Evolutionary conservation across 2,113 vertebrate genomes (phyloP).

Genomic region (Bubo bubo): DNA sequence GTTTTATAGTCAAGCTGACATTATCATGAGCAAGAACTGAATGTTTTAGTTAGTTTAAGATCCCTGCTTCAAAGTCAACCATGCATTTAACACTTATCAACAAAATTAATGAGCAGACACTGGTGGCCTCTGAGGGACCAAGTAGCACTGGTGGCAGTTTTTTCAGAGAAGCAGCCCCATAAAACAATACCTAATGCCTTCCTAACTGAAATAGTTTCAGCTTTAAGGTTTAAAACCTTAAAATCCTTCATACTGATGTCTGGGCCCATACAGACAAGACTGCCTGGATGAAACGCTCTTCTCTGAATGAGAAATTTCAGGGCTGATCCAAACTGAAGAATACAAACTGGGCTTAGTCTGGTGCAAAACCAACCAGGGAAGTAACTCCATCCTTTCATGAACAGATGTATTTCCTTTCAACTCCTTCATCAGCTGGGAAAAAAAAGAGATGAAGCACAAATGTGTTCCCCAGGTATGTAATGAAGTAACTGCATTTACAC

Average conservation of each 20-base stretch:
- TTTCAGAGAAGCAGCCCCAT: not conserved
- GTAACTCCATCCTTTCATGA: not conserved
- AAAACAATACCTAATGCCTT: not conserved
- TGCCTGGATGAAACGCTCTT: not conserved
- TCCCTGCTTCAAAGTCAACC: constrained; percentile 14
- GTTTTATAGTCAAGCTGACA: constrained; percentile 28
- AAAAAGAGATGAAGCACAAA: accelerated
- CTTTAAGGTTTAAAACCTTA: not conserved
- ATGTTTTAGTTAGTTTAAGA: constrained; percentile 7
- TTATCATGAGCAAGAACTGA: not conserved
- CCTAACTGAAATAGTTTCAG: not conserved
- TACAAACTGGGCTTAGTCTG: not conserved
- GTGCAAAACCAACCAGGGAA: not conserved
- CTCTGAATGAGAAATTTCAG: not conserved
- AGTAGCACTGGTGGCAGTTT: not conserved
- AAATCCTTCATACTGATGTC: not conserved
- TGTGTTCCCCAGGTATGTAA: not conserved
- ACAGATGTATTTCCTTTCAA: not conserved
- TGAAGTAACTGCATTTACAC: not conserved
- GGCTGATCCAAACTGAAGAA: not conserved
- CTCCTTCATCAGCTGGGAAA: not conserved
- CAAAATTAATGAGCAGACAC: constrained; percentile 41
- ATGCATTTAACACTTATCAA: constrained; percentile 42
- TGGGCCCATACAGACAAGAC: not conserved
- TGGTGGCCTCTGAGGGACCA: not conserved